Evolutionary conservation across 2,888 invertebrate species (phyloP), one percentile per base, ranked within the genome.

Genomic region (Calameuta idolon): DNA sequence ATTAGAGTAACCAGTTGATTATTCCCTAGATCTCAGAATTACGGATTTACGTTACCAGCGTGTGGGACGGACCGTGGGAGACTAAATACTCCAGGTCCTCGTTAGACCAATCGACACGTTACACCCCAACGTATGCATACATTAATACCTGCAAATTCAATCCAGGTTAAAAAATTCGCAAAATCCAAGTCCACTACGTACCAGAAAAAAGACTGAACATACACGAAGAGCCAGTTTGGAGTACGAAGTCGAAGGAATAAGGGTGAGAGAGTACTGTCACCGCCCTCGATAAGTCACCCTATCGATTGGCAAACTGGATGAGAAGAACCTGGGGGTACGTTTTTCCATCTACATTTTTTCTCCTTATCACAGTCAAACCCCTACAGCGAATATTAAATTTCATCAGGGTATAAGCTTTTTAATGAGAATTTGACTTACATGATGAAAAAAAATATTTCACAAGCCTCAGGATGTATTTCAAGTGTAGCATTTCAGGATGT

Each of bases 211-310:
- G 23, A 40, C 2, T 0, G 0, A 40, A 4, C 23, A 15, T 9
- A 55, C 55, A 0, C 15, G 23, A 55, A 55, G 55, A 55, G 23
- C 9, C 55, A 55, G 5, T 23, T 9, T 9, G 23, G 2, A 9
- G 9, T 55, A 55, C 15, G 23, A 1, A 9, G 9, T 55, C 23
- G 9, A 15, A 9, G 55, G 23, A 23, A 55, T 71, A 71, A 35
- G 37, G 40, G 30, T 77, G 76, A 15, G 76, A 35, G 71, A 74
- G 69, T 82, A 84, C 86, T 88, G 88, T 88, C 88, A 88, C 85
- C 88, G 87, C 85, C 88, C 88, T 86, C 87, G 87, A 90, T 90
- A 91, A 90, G 89, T 90, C 91, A 90, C 84, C 89, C 85, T 88
- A 90, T 89, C 88, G 89, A 90, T 90, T 88, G 87, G 84, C 74